Evolutionary conservation across 2,888 invertebrate genomes (phyloP).

Genomic region (Oxycera nigricornis): DNA sequence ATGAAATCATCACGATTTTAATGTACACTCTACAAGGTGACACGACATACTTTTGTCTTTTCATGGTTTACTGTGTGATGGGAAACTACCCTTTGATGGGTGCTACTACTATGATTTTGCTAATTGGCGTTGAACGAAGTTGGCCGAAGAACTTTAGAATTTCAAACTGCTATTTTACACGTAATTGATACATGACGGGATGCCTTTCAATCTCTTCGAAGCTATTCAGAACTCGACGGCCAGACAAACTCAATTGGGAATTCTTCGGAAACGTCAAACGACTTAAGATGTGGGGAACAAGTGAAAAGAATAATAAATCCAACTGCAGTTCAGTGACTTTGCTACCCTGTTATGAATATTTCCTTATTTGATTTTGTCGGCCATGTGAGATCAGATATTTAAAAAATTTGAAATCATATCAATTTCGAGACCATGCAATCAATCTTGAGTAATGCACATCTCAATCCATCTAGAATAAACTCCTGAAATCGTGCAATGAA

Average conservation of each 20-base stretch:
- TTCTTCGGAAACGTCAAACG: constrained; percentile 18
- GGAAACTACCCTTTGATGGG: not conserved
- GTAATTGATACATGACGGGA: not conserved
- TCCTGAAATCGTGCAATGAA: no score
- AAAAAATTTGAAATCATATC: no score
- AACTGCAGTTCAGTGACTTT: not conserved
- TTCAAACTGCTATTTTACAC: not conserved
- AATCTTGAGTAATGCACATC: no score
- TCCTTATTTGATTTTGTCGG: no score
- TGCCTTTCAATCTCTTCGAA: not conserved
- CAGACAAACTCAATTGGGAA: not conserved
- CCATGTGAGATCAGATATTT: not conserved
- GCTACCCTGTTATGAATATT: not conserved
- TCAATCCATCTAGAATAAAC: no score
- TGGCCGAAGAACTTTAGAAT: not conserved
- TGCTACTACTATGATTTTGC: not conserved
- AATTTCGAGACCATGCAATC: no score
- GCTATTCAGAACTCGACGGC: no score
- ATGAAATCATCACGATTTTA: not conserved
- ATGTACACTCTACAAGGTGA: not conserved
- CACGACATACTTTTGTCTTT: constrained; percentile 42
- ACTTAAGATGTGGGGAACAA: constrained; percentile 4
- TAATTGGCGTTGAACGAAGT: no score
- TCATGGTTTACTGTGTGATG: constrained; percentile 35
- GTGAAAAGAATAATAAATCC: not conserved